A percentile compares a stretch with the other conserved stretches of the same genome.
Evolutionary conservation across 2,113 vertebrate genomes (phyloP).

Genomic region (Nerophis lumbriciformis): DNA sequence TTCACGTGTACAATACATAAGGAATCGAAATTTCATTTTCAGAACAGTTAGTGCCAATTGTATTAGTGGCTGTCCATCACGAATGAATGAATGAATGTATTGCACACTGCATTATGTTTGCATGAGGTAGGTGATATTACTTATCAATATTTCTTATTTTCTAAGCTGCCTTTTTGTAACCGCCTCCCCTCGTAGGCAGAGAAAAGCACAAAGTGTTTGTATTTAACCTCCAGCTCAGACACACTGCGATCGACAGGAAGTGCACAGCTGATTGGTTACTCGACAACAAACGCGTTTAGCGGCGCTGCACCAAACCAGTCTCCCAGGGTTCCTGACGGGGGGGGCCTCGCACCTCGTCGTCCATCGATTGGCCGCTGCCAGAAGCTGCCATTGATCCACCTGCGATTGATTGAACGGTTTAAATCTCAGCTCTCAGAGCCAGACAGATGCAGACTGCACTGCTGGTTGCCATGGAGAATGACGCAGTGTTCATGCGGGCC

Average conservation of each 20-base stretch:
- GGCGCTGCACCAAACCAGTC: not conserved
- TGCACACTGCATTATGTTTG: too few species aligned
- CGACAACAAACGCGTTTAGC: conserved; percentile 23
- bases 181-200: too few species aligned
- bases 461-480: not conserved
- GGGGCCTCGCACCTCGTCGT: not conserved
- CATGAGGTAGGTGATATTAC: too few species aligned
- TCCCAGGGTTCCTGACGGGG: conserved; percentile 5
- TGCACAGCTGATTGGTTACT: conserved; percentile 5
- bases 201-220: not conserved
- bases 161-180: too few species aligned
- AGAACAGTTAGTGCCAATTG: too few species aligned
- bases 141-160: too few species aligned
- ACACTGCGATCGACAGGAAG: conserved; percentile 20
- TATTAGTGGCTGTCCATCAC: too few species aligned
- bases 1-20: too few species aligned
- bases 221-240: conserved; percentile 11
- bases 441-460: not conserved
- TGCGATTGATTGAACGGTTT: conserved; percentile 37
- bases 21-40: too few species aligned
- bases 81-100: too few species aligned
- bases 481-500: not conserved
- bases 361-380: conserved; percentile 36
- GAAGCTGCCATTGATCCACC: conserved; percentile 44
- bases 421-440: conserved; percentile 14